Evolutionary conservation across 2,888 invertebrate genomes (phyloP).

Genomic region (Chrysomela aeneicollis): DNA sequence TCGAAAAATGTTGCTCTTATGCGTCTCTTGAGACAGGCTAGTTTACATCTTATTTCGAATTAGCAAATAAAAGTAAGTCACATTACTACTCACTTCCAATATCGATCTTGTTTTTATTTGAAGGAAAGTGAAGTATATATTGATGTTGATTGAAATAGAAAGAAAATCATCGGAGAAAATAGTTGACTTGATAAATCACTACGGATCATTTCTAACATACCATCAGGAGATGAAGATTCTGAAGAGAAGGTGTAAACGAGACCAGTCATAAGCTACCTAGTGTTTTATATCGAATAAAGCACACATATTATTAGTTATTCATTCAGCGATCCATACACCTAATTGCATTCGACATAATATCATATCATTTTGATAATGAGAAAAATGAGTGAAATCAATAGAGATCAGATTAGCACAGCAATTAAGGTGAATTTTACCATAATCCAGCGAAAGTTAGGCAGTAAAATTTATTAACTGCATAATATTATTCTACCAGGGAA

Average conservation of each 20-base stretch:
- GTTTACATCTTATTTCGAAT: constrained; percentile 17
- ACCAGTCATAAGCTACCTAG: too few relatives aligned
- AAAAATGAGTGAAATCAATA: constrained; percentile 34
- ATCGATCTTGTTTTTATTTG: not conserved
- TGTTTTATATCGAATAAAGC: too few relatives aligned
- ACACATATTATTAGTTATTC: too few relatives aligned
- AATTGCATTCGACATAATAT: not conserved
- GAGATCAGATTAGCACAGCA: constrained; percentile 27
- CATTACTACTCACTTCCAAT: not conserved
- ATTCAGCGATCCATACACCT: not conserved
- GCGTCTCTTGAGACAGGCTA: constrained; percentile 30
- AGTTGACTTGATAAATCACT: too few relatives aligned
- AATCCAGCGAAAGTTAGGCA: constrained; percentile 37
- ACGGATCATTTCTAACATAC: too few relatives aligned
- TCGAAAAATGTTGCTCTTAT: constrained; percentile 28
- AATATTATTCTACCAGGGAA: constrained; percentile 29
- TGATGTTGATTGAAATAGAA: not conserved
- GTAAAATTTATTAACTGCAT: constrained; percentile 24
- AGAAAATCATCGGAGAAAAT: too few relatives aligned
- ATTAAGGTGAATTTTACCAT: constrained; percentile 35
- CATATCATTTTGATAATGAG: not conserved
- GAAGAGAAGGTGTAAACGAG: too few relatives aligned
- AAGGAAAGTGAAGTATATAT: not conserved
- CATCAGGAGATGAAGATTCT: too few relatives aligned
- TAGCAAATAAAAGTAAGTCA: constrained; percentile 18